Percentiles rank a stretch among this genome's conserved stretches.
Evolutionary conservation across 2,888 invertebrate genomes (phyloP).

Genomic region (Julus scanicus): DNA sequence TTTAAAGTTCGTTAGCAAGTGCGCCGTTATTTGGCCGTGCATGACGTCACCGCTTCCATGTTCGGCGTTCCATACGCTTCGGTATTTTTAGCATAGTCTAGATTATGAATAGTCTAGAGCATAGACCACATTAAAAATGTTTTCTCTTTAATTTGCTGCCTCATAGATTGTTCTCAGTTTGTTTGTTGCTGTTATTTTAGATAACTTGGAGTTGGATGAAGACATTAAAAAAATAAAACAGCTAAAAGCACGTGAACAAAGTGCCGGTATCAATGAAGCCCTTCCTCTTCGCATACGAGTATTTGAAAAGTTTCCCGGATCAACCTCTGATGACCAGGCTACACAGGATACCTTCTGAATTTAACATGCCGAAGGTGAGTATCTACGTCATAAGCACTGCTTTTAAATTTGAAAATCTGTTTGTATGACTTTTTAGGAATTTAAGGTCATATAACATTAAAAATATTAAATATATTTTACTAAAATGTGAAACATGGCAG

Average conservation of each 20-base stretch:
- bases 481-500: too few relatives aligned
- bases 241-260: conserved; percentile 95
- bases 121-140: neutral
- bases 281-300: conserved; percentile 93
- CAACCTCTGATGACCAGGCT: conserved; percentile 98
- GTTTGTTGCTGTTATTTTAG: conserved; percentile 99
- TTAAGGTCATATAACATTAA: too few relatives aligned
- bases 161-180: conserved; percentile 96
- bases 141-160: conserved; percentile 43
- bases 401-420: too few relatives aligned
- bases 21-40: too few relatives aligned
- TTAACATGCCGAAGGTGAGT: conserved; percentile 68
- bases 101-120: too few relatives aligned
- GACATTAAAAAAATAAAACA: conserved; percentile 98
- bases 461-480: too few relatives aligned
- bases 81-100: conserved; percentile 60
- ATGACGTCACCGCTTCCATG: too few relatives aligned
- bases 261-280: conserved; percentile 96
- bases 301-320: conserved; percentile 98
- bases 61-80: too few relatives aligned
- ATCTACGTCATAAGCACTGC: neutral
- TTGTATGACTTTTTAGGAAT: too few relatives aligned
- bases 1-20: too few relatives aligned
- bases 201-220: conserved; percentile 98
- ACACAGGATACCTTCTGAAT: conserved; percentile 88